Percentiles rank a stretch among this genome's conserved stretches.
phyloP scores from a whole-genome alignment of 2,113 vertebrate species.

The pig (Sus scrofa) region T2T-Sscrofa CM000813.6:140187001-140187500 shows the following conservation, averaged over 20 bases:
- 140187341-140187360: not conserved
- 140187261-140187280: not conserved
- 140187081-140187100: not conserved
- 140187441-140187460: not conserved
- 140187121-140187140: not conserved
- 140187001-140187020: not conserved
- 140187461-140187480: not conserved
- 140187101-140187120: not conserved
- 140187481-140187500: not conserved
- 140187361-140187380: not conserved
- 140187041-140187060: not conserved
- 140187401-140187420: not conserved
- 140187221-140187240: not conserved
- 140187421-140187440: not conserved
- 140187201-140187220: not conserved
- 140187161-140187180: not conserved
- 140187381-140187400: slow-evolving; percentile 12
- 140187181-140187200: not conserved
- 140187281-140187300: not conserved
- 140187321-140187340: not conserved
- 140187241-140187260: not conserved
- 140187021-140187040: not conserved
- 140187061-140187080: not conserved
- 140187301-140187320: not conserved
- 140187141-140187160: not conserved